phyloP scores from a whole-genome alignment of 30 jellyfish, hydroid and myxozoan genomes.

The Pelagia noctiluca region DNA sequence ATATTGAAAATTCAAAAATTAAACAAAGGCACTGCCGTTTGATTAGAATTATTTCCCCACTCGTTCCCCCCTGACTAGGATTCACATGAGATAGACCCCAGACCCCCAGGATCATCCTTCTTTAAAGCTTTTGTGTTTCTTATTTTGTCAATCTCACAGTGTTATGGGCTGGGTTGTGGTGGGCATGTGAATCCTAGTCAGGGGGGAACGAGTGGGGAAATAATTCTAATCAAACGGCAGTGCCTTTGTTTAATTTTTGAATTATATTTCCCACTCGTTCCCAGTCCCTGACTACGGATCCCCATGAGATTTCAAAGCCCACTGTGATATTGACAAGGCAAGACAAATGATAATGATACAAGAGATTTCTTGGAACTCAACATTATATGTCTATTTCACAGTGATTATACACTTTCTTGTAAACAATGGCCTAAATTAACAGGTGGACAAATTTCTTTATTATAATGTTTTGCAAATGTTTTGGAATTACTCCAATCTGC shows the following conservation, averaged over 20 bases:
- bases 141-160: slow-evolving; percentile 21
- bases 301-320: slow-evolving; percentile 33
- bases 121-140: background rate
- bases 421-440: background rate
- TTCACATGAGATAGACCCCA: no score
- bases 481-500: slow-evolving; percentile 41
- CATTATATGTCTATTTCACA: background rate
- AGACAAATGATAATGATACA: background rate
- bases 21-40: no score
- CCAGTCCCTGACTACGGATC: no score
- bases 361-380: background rate
- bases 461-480: slow-evolving; percentile 34
- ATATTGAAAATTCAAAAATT: no score
- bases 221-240: no score
- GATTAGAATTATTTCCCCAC: no score
- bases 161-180: slow-evolving; percentile 29
- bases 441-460: slow-evolving; percentile 14
- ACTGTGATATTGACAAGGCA: slow-evolving; percentile 14
- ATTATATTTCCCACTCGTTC: no score
- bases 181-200: slow-evolving; percentile 55
- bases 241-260: no score
- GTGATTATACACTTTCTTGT: slow-evolving; percentile 3
- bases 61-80: no score
- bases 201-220: no score
- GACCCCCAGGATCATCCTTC: slow-evolving; percentile 23